phyloP scores from a whole-genome alignment of 1,140 invertebrate genomes.

The Drosophila pandora region DNA sequence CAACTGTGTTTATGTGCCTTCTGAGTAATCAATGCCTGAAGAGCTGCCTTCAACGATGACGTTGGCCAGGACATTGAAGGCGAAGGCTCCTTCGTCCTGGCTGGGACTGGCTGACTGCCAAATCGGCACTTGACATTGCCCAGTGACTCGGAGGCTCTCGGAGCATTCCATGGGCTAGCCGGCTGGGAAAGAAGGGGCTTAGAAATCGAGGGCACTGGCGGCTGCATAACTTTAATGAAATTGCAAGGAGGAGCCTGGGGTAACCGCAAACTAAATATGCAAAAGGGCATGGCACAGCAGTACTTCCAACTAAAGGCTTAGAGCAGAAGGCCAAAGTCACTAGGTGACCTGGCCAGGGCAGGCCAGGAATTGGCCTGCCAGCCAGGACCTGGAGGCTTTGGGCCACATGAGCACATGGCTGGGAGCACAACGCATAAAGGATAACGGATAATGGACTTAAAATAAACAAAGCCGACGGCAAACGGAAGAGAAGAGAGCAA shows the following conservation, averaged over 20 bases:
- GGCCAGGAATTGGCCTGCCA: constrained; percentile 24
- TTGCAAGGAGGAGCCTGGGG: constrained; percentile 31
- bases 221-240: constrained; percentile 72
- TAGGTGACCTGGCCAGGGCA: constrained; percentile 14
- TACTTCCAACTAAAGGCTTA: constrained; percentile 21
- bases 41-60: constrained; percentile 51
- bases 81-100: constrained; percentile 33
- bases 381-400: constrained; percentile 18
- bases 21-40: constrained; percentile 23
- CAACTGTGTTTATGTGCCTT: constrained; percentile 15
- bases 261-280: constrained; percentile 53
- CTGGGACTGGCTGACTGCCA: constrained; percentile 61
- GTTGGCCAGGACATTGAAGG: constrained; percentile 41
- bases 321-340: constrained; percentile 30
- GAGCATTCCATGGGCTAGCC: constrained; percentile 12
- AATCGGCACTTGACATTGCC: constrained; percentile 66
- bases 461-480: constrained; percentile 61
- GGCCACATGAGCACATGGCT: constrained; percentile 44
- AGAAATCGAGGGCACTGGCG: constrained; percentile 1
- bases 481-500: constrained; percentile 41
- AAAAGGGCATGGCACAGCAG: constrained; percentile 35
- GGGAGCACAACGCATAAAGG: constrained; percentile 61
- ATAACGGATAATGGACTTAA: constrained; percentile 73
- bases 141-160: constrained; percentile 41
- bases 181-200: background rate